Base-by-base conservation (phyloP, 1,140 invertebrate genomes). In the Ceratosolen fusciceps region DNA sequence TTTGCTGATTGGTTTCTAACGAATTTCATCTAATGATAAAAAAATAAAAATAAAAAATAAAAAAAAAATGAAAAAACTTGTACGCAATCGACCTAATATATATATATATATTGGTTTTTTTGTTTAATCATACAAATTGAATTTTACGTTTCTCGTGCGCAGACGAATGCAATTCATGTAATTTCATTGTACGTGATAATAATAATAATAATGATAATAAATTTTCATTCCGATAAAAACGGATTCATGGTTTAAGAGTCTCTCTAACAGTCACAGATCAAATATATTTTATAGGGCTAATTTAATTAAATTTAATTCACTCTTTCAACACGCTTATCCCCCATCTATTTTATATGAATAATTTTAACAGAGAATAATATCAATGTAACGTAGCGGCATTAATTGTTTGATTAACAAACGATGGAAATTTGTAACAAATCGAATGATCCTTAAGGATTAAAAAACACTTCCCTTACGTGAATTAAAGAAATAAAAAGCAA, bases 221-320 rank as follows among this genome's bases (percentile, higher is more conserved):
- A n/a, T n/a, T n/a, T n/a, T n/a, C n/a, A n/a, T n/a, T n/a, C n/a
- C n/a, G n/a, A n/a, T n/a, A n/a, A n/a, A n/a, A n/a, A n/a, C n/a
- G n/a, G n/a, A n/a, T n/a, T n/a, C n/a, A n/a, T n/a, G n/a, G n/a
- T n/a, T n/a, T 26, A 71, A 74, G n/a, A 79, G 73, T 74, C 31
- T 74, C 65, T 68, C 47, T 70, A 74, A 79, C 77, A 79, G 68
- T 58, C 71, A 77, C 58, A 84, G 78, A 81, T 83, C 79, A 84
- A 82, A 84, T 77, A 83, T 82, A 31, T 80, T 49, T 65, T 79
- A 73, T 43, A 49, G 14, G 39, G 43, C 54, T n/a, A n/a, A n/a
- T n/a, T n/a, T n/a, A n/a, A n/a, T n/a, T n/a, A n/a, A n/a, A n/a
- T n/a, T 71, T 58, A 68, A 77, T 71, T 71, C 34, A 60, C 31